A percentile compares a stretch with the other conserved stretches of the same genome.
phyloP scores from a whole-genome alignment of 2,888 invertebrate species.

The Euspilapteryx auroguttella region DNA sequence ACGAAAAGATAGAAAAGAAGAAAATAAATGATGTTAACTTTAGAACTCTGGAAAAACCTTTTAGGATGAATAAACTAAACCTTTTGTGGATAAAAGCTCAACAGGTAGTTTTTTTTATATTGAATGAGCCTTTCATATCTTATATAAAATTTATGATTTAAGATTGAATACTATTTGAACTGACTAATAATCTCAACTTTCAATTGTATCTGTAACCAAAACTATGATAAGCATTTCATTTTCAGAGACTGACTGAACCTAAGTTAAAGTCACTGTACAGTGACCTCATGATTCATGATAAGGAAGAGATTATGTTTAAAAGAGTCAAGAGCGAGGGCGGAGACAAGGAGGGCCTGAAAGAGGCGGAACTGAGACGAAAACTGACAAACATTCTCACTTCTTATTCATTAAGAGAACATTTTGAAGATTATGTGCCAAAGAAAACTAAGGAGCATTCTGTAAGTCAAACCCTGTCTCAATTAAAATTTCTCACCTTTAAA shows the following conservation, averaged over 20 bases:
- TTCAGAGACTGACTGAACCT: constrained; percentile 77
- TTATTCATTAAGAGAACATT: constrained; percentile 79
- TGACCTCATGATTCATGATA: constrained; percentile 90
- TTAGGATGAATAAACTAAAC: constrained; percentile 89
- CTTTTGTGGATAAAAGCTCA: constrained; percentile 88
- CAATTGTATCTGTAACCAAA: too few species aligned
- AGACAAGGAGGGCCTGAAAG: constrained; percentile 85
- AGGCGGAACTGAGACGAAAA: constrained; percentile 77
- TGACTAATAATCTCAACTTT: too few species aligned
- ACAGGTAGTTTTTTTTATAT: too few species aligned
- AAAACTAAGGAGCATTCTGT: constrained; percentile 62
- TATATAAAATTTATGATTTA: too few species aligned
- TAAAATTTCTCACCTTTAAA: too few species aligned
- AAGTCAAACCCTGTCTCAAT: constrained; percentile 13
- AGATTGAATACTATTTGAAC: too few species aligned
- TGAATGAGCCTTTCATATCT: too few species aligned
- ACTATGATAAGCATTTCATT: too few species aligned
- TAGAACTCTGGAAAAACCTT: constrained; percentile 78
- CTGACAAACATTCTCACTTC: constrained; percentile 80
- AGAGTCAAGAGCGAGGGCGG: constrained; percentile 78
- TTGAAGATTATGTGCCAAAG: constrained; percentile 66
- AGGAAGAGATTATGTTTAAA: constrained; percentile 86
- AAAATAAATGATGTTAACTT: constrained; percentile 56
- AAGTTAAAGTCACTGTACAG: constrained; percentile 85
- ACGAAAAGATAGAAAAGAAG: constrained; percentile 25